Conservation (phyloP, 2,113 vertebrate species). For the Elephas maximus region DNA sequence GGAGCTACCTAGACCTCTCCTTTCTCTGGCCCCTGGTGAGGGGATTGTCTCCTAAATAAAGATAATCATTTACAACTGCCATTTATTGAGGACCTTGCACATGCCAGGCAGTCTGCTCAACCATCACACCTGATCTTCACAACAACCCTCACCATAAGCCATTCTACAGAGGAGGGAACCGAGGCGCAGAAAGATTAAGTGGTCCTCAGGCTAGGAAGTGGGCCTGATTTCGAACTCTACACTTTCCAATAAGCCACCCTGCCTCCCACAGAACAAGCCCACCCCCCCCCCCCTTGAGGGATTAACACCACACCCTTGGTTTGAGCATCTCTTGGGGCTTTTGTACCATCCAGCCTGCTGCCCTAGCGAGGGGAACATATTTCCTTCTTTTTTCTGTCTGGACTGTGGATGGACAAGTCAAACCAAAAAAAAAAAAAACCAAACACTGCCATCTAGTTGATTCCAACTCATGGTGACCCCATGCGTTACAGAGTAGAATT, state of each 20-base stretch:
- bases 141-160: neutral
- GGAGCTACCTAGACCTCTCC: neutral
- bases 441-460: no score
- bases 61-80: neutral
- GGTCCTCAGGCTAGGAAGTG: neutral
- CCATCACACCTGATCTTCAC: neutral
- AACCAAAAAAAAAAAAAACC: no score
- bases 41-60: neutral
- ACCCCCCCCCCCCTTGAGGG: no score
- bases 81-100: neutral
- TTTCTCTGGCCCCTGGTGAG: neutral
- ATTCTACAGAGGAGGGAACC: neutral
- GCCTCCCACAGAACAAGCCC: neutral
- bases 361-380: neutral
- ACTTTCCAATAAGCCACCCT: neutral
- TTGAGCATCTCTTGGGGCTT: neutral
- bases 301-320: neutral
- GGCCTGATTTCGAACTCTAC: neutral
- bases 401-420: neutral
- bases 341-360: neutral
- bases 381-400: neutral
- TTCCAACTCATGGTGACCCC: no score
- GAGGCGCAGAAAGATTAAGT: neutral
- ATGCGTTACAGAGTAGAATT: neutral
- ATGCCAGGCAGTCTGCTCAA: neutral